phyloP scores from a whole-genome alignment of 2,113 vertebrate genomes.

The Ameiurus melas region DNA sequence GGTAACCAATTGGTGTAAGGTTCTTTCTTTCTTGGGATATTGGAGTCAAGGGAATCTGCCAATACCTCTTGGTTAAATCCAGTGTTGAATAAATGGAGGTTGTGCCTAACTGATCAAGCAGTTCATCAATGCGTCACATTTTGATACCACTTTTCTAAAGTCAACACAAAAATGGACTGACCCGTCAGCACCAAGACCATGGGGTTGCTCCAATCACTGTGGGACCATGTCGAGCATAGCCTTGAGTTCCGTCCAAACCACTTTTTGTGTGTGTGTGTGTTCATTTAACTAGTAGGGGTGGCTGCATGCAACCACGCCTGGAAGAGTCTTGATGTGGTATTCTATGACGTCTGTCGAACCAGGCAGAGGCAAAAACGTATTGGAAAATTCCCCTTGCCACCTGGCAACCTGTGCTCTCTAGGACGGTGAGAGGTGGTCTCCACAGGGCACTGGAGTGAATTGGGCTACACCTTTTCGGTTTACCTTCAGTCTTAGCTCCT shows the following conservation, averaged over 20 bases:
- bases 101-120: not conserved
- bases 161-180: not conserved
- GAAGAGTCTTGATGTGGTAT: not conserved
- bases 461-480: not conserved
- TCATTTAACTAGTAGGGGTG: not conserved
- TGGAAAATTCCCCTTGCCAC: not conserved
- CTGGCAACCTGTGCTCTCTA: not conserved
- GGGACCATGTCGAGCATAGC: not conserved
- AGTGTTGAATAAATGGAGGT: not conserved
- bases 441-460: not conserved
- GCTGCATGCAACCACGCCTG: not conserved
- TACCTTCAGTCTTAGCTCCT: not conserved
- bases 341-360: not conserved
- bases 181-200: not conserved
- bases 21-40: not conserved
- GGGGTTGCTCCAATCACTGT: not conserved
- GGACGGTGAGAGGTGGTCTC: not conserved
- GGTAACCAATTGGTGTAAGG: not conserved
- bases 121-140: not conserved
- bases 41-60: not conserved
- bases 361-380: not conserved
- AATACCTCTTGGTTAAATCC: not conserved
- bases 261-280: not conserved
- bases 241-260: not conserved
- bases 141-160: not conserved